phyloP scores from a whole-genome alignment of 2,797 vertebrate species.

The Gobio occitaniae region DNA sequence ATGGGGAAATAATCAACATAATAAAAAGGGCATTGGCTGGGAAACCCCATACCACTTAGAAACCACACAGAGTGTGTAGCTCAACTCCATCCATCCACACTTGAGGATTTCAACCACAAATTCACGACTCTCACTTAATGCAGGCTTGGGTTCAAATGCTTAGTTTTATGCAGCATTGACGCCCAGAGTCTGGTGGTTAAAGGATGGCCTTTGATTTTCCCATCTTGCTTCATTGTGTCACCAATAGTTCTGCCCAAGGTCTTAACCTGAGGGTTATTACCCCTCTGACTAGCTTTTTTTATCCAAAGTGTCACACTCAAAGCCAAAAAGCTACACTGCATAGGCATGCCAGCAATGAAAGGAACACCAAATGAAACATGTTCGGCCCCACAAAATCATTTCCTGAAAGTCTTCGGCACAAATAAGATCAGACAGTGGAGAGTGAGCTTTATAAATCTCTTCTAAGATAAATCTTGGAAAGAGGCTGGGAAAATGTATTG shows the following conservation, averaged over 20 bases:
- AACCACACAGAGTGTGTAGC: slow-evolving; percentile 31
- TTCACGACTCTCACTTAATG: slow-evolving; percentile 24
- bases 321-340: slow-evolving; percentile 55
- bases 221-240: slow-evolving; percentile 52
- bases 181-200: slow-evolving; percentile 30
- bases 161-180: slow-evolving; percentile 15
- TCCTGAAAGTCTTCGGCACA: slow-evolving; percentile 65
- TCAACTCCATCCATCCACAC: slow-evolving; percentile 3
- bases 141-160: background rate
- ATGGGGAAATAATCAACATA: background rate
- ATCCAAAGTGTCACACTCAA: slow-evolving; percentile 57
- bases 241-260: slow-evolving; percentile 50
- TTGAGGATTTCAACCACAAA: slow-evolving; percentile 7
- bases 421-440: slow-evolving; percentile 58
- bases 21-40: background rate
- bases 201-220: slow-evolving; percentile 31
- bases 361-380: slow-evolving; percentile 59
- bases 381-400: slow-evolving; percentile 63
- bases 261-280: slow-evolving; percentile 53
- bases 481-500: slow-evolving; percentile 48
- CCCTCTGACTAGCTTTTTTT: background rate
- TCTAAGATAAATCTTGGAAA: slow-evolving; percentile 47
- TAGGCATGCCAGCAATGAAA: slow-evolving; percentile 58
- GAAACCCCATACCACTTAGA: slow-evolving; percentile 10
- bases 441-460: slow-evolving; percentile 59